A percentile compares a stretch with the other conserved stretches of the same genome.
Evolutionary conservation across 2,797 vertebrate species (phyloP).

Genomic region (Ibycter americanus): DNA sequence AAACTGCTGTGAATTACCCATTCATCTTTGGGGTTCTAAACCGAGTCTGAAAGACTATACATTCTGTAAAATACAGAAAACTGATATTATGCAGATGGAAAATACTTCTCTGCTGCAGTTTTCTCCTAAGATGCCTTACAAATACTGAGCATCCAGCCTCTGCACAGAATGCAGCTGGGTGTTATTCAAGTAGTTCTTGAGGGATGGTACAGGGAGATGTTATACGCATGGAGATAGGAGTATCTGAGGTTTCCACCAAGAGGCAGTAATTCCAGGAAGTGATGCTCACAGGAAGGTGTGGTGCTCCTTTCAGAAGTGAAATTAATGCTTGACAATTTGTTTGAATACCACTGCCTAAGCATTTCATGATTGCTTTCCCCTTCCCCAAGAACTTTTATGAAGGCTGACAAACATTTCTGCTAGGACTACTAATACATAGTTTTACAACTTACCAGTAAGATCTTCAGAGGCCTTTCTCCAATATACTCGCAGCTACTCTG

Average conservation of each 20-base stretch:
- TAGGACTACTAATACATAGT: neutral
- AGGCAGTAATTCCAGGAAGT: conserved; percentile 21
- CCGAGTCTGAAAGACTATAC: conserved; percentile 5
- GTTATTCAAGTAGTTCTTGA: conserved; percentile 6
- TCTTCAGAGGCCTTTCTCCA: neutral
- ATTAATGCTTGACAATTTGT: neutral
- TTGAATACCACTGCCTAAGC: neutral
- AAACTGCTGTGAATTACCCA: neutral
- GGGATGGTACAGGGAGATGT: conserved; percentile 17
- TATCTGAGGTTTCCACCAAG: neutral
- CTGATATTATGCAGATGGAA: conserved; percentile 12
- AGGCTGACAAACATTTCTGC: neutral
- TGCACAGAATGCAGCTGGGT: conserved; percentile 6
- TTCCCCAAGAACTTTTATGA: neutral
- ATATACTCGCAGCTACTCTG: neutral
- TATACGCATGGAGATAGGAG: neutral
- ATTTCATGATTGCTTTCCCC: neutral
- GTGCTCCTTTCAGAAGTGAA: neutral
- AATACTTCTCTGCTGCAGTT: conserved; percentile 27
- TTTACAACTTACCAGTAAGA: neutral
- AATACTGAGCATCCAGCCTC: neutral
- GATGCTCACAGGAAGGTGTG: neutral
- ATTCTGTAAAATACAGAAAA: neutral
- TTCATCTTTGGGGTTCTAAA: conserved; percentile 21
- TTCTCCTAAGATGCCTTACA: neutral